Conservation (phyloP, 1,140 invertebrate genomes). For the Drosophila rhopaloa region DNA sequence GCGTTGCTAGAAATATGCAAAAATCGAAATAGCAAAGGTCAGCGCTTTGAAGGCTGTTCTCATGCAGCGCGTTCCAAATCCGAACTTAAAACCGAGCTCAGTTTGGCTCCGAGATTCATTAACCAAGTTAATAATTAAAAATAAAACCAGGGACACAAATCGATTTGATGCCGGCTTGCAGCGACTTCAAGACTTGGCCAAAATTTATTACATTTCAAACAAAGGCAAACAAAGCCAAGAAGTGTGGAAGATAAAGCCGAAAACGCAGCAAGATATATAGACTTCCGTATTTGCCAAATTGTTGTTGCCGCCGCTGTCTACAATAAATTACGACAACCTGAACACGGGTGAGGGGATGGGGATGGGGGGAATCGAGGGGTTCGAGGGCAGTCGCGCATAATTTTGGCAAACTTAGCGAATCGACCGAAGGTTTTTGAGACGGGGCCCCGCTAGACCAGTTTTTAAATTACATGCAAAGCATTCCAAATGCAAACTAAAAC, state of each 20-base stretch:
- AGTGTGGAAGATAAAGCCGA: constrained; percentile 18
- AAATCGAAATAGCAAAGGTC: constrained; percentile 82
- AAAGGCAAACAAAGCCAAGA: constrained; percentile 33
- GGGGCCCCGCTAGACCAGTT: constrained; percentile 74
- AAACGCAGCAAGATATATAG: constrained; percentile 68
- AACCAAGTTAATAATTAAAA: constrained; percentile 77
- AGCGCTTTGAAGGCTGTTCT: constrained; percentile 71
- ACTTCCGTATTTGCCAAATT: constrained; percentile 77
- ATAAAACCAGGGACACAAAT: constrained; percentile 58
- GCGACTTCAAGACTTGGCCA: constrained; percentile 18
- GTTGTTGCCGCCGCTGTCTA: constrained; percentile 32
- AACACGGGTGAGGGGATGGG: constrained; percentile 11
- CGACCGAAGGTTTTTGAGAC: constrained; percentile 59
- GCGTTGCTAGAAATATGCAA: constrained; percentile 61
- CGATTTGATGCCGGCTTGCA: constrained; percentile 63
- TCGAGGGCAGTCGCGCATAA: constrained; percentile 72
- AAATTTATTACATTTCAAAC: constrained; percentile 70
- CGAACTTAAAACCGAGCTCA: constrained; percentile 40
- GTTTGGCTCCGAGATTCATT: constrained; percentile 39
- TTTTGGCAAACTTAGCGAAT: constrained; percentile 79
- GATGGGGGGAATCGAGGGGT: constrained; percentile 1
- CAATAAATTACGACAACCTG: constrained; percentile 79
- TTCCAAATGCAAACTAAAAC: constrained; percentile 80
- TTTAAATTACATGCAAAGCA: constrained; percentile 83
- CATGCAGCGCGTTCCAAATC: constrained; percentile 73